A percentile compares a stretch with the other conserved stretches of the same genome.
phyloP scores from a whole-genome alignment of 2,113 vertebrate genomes.

The Vulpes ferrilata region DNA sequence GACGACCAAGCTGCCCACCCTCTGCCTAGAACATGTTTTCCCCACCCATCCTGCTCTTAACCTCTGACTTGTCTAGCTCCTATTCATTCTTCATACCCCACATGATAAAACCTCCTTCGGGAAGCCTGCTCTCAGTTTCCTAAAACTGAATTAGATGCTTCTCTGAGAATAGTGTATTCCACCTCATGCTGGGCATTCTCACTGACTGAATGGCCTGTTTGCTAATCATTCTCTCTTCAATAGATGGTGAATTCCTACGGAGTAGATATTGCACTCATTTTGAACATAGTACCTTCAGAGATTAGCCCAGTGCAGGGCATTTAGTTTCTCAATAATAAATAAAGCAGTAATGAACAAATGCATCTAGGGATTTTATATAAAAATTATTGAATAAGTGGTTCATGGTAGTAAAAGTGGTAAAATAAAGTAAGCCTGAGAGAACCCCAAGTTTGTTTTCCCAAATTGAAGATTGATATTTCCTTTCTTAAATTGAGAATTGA shows the following conservation, averaged over 20 bases:
- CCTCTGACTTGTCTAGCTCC: neutral
- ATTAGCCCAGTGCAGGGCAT: neutral
- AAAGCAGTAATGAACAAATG: neutral
- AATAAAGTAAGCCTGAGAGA: neutral
- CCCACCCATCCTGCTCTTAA: neutral
- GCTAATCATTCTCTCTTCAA: neutral
- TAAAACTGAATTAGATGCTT: neutral
- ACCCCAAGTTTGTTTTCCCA: neutral
- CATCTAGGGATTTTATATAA: neutral
- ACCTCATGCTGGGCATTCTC: neutral
- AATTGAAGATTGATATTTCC: slow-evolving; percentile 40
- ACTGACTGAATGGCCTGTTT: neutral
- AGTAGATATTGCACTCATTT: neutral
- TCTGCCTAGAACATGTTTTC: neutral
- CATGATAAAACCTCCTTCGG: neutral
- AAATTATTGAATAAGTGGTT: neutral
- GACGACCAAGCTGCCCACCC: neutral
- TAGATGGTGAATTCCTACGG: neutral
- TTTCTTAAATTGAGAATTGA: slow-evolving; percentile 24
- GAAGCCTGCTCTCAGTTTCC: neutral
- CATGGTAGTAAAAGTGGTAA: slow-evolving; percentile 1
- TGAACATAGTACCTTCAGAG: neutral
- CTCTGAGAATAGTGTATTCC: neutral
- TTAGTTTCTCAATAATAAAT: slow-evolving; percentile 2
- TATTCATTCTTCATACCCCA: neutral